These are phyloP conservation scores for Otolemur garnettii DNA, from an alignment of 2,113 vertebrate genomes.

Conservation along the genomic window DNA sequence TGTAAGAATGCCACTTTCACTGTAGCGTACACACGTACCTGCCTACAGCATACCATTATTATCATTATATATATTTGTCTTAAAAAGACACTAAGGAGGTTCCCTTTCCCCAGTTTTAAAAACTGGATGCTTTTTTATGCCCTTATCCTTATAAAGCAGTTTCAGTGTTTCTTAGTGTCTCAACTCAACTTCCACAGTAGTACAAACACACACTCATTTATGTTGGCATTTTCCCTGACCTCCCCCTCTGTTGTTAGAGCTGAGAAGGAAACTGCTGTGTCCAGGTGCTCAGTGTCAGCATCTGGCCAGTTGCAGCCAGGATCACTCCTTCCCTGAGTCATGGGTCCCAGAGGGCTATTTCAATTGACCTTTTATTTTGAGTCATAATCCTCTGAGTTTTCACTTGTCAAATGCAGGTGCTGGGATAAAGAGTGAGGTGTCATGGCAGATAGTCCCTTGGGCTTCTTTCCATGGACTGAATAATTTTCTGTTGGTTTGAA, in stretches of 20 bases:
- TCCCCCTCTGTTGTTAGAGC: not conserved
- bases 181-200: not conserved
- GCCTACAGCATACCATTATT: not conserved
- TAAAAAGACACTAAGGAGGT: not conserved
- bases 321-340: not conserved
- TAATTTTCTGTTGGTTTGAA: constrained; percentile 29
- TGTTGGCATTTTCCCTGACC: not conserved
- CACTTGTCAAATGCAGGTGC: not conserved
- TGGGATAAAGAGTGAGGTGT: not conserved
- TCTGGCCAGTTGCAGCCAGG: not conserved
- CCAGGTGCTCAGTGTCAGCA: not conserved
- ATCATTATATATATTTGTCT: not conserved
- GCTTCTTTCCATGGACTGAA: not conserved
- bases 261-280: not conserved
- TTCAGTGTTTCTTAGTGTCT: not conserved
- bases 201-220: not conserved
- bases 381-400: not conserved
- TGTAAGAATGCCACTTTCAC: not conserved
- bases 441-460: not conserved
- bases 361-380: not conserved
- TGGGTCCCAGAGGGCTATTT: not conserved
- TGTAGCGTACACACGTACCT: not conserved
- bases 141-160: not conserved
- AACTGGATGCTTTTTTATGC: not conserved
- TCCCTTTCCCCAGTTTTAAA: not conserved